These are phyloP conservation scores for Nephrocerus scutellatus DNA, from an alignment of 2,888 invertebrate genomes.

Conservation along the genomic window DNA sequence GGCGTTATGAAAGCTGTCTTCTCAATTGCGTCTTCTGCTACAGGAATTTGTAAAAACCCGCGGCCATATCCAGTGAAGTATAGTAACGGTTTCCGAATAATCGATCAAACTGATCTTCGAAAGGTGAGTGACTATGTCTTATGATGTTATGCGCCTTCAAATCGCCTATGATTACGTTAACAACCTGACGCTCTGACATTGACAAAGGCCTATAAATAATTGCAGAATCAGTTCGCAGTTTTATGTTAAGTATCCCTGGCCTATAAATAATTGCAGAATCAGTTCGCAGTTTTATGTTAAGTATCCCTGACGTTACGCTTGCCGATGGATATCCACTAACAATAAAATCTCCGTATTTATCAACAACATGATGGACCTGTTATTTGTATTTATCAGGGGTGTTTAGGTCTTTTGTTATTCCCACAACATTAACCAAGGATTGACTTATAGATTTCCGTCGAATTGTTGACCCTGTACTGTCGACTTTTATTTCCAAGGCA, in stretches of 20 bases:
- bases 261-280: too few relatives aligned
- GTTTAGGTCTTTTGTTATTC: slow-evolving; percentile 1
- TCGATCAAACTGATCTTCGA: slow-evolving; percentile 7
- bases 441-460: slow-evolving; percentile 3
- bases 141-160: slow-evolving; percentile 7
- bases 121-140: slow-evolving; percentile 7
- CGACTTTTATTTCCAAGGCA: slow-evolving; percentile 4
- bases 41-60: too few relatives aligned
- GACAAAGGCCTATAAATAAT: slow-evolving; percentile 4
- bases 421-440: too few relatives aligned
- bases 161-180: slow-evolving; percentile 7
- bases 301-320: slow-evolving; percentile 1
- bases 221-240: neutral
- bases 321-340: slow-evolving; percentile 7
- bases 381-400: slow-evolving; percentile 4
- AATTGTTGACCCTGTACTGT: slow-evolving; percentile 1
- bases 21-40: too few relatives aligned
- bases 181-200: slow-evolving; percentile 6
- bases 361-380: neutral
- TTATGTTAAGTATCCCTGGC: slow-evolving; percentile 4
- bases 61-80: too few relatives aligned
- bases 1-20: too few relatives aligned
- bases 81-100: slow-evolving; percentile 7
- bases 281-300: slow-evolving; percentile 2
- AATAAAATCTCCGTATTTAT: slow-evolving; percentile 5